Percentiles rank a stretch among this genome's conserved stretches.
Evolutionary conservation across 2,888 invertebrate species (phyloP).

Genomic region (Folsomia candida): DNA sequence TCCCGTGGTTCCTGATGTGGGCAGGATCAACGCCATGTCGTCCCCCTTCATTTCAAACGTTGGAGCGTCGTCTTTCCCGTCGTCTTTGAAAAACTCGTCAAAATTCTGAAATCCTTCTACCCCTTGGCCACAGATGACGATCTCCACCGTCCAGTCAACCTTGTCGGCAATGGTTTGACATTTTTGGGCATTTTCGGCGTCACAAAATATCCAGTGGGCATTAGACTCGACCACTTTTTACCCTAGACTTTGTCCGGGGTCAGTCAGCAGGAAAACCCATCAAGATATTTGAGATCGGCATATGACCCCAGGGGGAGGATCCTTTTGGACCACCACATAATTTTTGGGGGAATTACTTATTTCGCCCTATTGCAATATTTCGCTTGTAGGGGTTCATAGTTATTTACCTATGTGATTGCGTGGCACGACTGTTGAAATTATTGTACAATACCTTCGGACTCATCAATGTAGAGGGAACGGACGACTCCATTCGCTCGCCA

Average conservation of each 20-base stretch:
- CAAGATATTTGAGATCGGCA: too few species aligned
- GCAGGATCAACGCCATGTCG: conserved; percentile 39
- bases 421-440: too few species aligned
- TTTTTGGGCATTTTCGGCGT: conserved; percentile 24
- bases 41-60: conserved; percentile 13
- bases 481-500: conserved; percentile 45
- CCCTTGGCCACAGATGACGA: conserved; percentile 10
- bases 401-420: background rate
- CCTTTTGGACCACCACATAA: too few species aligned
- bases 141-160: conserved; percentile 35
- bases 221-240: conserved; percentile 37
- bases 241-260: conserved; percentile 13
- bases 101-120: conserved; percentile 19
- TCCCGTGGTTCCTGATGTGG: conserved; percentile 46
- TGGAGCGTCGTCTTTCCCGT: conserved; percentile 27
- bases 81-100: conserved; percentile 27
- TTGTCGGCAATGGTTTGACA: conserved; percentile 22
- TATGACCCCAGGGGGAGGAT: too few species aligned
- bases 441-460: conserved; percentile 33
- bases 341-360: background rate
- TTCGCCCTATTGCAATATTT: background rate
- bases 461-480: conserved; percentile 43
- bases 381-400: background rate
- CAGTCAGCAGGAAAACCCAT: background rate
- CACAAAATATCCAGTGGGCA: conserved; percentile 44